phyloP scores from a whole-genome alignment of 2,888 invertebrate species.

The Notodonta dromedarius region DNA sequence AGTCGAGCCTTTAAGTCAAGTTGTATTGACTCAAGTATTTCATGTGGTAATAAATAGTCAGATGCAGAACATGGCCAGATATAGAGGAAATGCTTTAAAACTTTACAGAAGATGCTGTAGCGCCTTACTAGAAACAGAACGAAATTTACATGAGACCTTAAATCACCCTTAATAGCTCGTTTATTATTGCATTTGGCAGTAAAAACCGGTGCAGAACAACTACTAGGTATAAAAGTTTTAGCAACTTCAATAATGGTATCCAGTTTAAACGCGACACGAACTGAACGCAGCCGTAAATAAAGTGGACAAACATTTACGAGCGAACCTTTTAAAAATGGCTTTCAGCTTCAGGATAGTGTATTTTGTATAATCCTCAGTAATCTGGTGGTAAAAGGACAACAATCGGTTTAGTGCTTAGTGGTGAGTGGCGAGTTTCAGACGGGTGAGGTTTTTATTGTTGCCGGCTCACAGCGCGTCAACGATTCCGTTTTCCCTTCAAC shows the following conservation, averaged over 20 bases:
- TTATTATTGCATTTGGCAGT: too few relatives aligned
- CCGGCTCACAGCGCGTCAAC: slow-evolving; percentile 66
- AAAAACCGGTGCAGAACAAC: neutral
- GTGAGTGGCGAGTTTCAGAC: slow-evolving; percentile 30
- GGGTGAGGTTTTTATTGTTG: slow-evolving; percentile 75
- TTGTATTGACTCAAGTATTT: too few relatives aligned
- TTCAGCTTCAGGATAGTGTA: too few relatives aligned
- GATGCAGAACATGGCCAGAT: too few relatives aligned
- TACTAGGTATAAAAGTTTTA: neutral
- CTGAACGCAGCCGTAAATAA: slow-evolving; percentile 25
- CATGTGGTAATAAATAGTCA: neutral
- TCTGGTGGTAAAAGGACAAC: slow-evolving; percentile 30
- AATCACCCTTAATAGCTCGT: too few relatives aligned
- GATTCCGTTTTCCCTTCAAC: slow-evolving; percentile 76
- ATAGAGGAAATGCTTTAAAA: too few relatives aligned
- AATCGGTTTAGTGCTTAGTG: slow-evolving; percentile 21
- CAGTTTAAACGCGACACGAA: slow-evolving; percentile 30
- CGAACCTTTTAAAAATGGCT: slow-evolving; percentile 33
- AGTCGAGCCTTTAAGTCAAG: too few relatives aligned
- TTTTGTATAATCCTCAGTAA: slow-evolving; percentile 48
- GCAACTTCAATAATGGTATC: slow-evolving; percentile 20
- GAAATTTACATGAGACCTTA: too few relatives aligned
- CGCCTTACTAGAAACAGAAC: too few relatives aligned
- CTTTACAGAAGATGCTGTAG: too few relatives aligned
- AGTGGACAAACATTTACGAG: slow-evolving; percentile 42